Conservation (phyloP, 1,140 invertebrate species). For the Aradophagus sp. region DNA sequence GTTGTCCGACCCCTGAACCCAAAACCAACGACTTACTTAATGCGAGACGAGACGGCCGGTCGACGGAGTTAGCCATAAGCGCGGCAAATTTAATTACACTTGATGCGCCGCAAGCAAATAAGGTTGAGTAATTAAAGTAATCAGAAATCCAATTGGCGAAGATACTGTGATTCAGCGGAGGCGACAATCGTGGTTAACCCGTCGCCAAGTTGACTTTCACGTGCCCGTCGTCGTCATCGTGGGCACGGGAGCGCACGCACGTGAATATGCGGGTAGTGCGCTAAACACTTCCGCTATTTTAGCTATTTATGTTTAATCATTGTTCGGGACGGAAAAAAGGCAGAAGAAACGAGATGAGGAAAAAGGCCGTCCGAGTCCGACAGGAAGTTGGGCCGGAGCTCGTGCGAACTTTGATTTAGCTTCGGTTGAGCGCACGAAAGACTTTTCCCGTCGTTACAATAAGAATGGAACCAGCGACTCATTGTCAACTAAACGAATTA, state of each 20-base stretch:
- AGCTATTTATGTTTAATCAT: slow-evolving; percentile 47
- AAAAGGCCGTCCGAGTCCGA: slow-evolving; percentile 6
- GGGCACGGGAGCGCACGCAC: too few species aligned
- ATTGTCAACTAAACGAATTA: too few species aligned
- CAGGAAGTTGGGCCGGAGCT: slow-evolving; percentile 26
- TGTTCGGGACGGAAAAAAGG: slow-evolving; percentile 21
- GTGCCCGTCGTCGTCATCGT: slow-evolving; percentile 40
- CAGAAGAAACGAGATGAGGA: too few species aligned
- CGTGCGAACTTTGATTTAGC: slow-evolving; percentile 19
- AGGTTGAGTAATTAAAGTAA: slow-evolving; percentile 41
- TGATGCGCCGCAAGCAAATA: slow-evolving; percentile 15
- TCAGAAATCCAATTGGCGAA: slow-evolving; percentile 31
- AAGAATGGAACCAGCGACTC: too few species aligned
- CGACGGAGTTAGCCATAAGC: too few species aligned
- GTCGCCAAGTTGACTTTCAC: slow-evolving; percentile 41
- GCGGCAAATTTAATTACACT: too few species aligned
- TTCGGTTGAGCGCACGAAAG: slow-evolving; percentile 1
- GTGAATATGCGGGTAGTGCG: slow-evolving; percentile 24
- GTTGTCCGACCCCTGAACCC: too few species aligned
- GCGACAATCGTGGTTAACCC: slow-evolving; percentile 39
- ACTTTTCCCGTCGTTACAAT: too few species aligned
- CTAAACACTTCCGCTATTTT: slow-evolving; percentile 47
- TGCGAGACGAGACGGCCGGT: too few species aligned
- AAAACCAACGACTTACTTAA: too few species aligned
- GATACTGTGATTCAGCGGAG: slow-evolving; percentile 31